Evolutionary conservation across 1,140 invertebrate genomes (phyloP), one percentile per base, ranked within the genome.

Genomic region (Zaprionus nigranus): DNA sequence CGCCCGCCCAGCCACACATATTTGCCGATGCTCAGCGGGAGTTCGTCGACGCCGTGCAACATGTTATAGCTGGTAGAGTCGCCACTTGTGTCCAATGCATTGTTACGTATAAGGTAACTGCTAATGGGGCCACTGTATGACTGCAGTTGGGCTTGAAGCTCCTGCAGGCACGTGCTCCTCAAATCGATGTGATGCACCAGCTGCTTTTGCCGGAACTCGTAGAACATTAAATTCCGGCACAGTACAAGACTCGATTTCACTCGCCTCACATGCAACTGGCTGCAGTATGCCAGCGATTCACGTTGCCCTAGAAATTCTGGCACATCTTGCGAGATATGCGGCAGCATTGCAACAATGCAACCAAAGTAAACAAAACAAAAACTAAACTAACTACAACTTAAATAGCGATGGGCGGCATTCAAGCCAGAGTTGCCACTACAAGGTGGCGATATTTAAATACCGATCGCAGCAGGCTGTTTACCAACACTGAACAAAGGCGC

Each of bases 181-280:
- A 88, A 43, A 46, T 88, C 78, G n/a, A 88, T 77, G 36, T 79
- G 53, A 59, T 88, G 81, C 62, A 79, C 13, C 0, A 88, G 63
- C 43, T 79, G 51, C 58, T 88, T 85, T 1, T 67, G 65, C 2
- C 72, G 81, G 15, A 77, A 88, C 24, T 88, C 85, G 57, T 90
- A 90, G 49, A 88, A 82, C 26, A 67, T 81, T 0, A 88, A 28
- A 12, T 81, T 58, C 6, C 75, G 59, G 4, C 51, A 30, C 0
- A 88, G 53, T 26, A 88, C 62, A n/a, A 88, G 56, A 0, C 49
- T 85, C 13, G 70, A 68, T 46, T 57, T 70, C 9, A 26, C 20
- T 12, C 38, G 53, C 2, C 24, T 34, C 9, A 84, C 43, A 34
- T 78, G 71, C 36, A 90, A 43, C 46, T 70, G 74, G 30, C 38